Base-by-base conservation (phyloP, 2,797 vertebrate genomes). In the Perodicticus potto region DNA sequence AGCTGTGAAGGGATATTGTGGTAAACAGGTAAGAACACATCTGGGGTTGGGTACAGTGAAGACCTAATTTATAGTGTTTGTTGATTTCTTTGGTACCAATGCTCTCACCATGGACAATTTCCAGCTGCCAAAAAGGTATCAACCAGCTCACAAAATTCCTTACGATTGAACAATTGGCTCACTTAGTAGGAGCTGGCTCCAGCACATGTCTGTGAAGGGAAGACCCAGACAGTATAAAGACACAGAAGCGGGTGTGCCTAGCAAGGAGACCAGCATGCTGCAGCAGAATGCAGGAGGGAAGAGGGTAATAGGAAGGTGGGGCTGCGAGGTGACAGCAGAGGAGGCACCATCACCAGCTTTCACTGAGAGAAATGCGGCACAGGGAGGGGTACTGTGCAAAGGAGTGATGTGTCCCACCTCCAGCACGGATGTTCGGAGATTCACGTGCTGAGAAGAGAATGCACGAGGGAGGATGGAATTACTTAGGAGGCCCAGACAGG, bases 201-300 rank as follows among this genome's bases (percentile, higher is more conserved):
- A 37, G 59, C 65, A 5, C 5, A 16, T 20, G 53, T 20, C 29
- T 14, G 32, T 20, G 32, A 23, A 76, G n/a, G 43, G n/a, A 40
- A n/a, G 25, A 40, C 32, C 1, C 14, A 63, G 25, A 40, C 4
- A 25, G 9, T n/a, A 20, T 25, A 29, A 23, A 16, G 10, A 67
- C 40, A 29, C 10, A 14, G 2, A 19, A 11, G 9, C 3, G 6
- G 45, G 34, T 2, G 17, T 1, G 45, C 34, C 25, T 7, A 12
- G 19, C 57, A 32, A 69, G 45, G 49, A 45, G 57, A 10, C 29
- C 22, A 34, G 19, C 8, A 72, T 8, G 0, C 77, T 11, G 16
- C 29, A 53, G 32, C 16, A 74, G 40, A 78, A 53, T 29, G 9
- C 25, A 13, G n/a, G 27, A 55, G 19, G n/a, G 4, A 29, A 14